phyloP scores from a whole-genome alignment of 1,140 invertebrate genomes.

The Cherax quadricarinatus region DNA sequence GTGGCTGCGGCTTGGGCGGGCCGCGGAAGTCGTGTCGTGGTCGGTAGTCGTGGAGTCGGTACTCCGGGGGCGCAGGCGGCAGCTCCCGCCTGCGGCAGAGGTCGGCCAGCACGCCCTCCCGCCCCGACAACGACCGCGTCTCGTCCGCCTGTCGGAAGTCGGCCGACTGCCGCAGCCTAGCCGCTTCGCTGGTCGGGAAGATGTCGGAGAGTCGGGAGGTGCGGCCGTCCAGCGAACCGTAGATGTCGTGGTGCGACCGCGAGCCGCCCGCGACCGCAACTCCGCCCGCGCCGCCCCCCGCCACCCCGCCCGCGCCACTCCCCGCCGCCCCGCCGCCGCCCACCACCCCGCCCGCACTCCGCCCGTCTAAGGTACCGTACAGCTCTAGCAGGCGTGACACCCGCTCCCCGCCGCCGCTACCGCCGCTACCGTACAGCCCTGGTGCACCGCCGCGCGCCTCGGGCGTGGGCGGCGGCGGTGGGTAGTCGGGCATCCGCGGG shows the following conservation, averaged over 20 bases:
- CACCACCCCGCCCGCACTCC: slow-evolving; percentile 39
- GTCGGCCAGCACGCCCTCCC: slow-evolving; percentile 68
- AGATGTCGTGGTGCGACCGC: slow-evolving; percentile 71
- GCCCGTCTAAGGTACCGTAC: slow-evolving; percentile 69
- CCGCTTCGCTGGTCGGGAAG: slow-evolving; percentile 71
- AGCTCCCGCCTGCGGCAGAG: slow-evolving; percentile 69
- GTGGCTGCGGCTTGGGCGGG: slow-evolving; percentile 59
- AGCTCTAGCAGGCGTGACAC: slow-evolving; percentile 70
- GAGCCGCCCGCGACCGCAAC: slow-evolving; percentile 44
- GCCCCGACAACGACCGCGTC: slow-evolving; percentile 71
- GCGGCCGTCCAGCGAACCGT: slow-evolving; percentile 71
- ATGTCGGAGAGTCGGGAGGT: slow-evolving; percentile 72
- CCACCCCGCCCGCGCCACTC: slow-evolving; percentile 15
- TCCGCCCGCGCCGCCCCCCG: not conserved
- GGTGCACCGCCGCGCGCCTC: slow-evolving; percentile 43
- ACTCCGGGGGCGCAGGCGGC: slow-evolving; percentile 71
- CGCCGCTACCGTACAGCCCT: slow-evolving; percentile 45
- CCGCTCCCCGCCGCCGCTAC: slow-evolving; percentile 55
- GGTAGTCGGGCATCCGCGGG: slow-evolving; percentile 70
- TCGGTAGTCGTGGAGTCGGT: slow-evolving; percentile 72
- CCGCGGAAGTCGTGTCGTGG: slow-evolving; percentile 71
- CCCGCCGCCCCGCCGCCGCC: not conserved
- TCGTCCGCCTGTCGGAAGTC: slow-evolving; percentile 71
- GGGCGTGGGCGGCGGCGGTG: slow-evolving; percentile 69
- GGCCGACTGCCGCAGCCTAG: slow-evolving; percentile 60